Conservation (phyloP, 1,140 invertebrate genomes). For the Aphelinus certus region DNA sequence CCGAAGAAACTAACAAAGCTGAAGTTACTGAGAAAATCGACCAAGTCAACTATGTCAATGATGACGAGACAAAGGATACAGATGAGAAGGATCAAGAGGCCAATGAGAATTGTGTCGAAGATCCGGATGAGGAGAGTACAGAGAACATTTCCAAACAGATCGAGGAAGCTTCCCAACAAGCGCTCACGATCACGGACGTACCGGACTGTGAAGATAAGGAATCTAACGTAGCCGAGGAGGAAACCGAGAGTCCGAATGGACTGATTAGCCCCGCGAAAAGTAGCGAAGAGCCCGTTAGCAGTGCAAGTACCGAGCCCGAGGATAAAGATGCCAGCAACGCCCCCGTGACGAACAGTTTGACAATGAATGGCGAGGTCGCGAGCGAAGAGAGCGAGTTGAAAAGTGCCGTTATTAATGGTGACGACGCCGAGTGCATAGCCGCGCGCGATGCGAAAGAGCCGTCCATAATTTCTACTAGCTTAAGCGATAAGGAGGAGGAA, state of each 20-base stretch:
- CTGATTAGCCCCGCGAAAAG: background rate
- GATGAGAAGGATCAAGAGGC: background rate
- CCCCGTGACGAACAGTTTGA: constrained; percentile 46
- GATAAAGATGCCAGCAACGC: background rate
- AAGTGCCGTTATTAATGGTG: constrained; percentile 63
- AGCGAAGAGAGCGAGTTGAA: constrained; percentile 50
- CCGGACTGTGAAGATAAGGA: constrained; percentile 4
- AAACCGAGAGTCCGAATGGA: constrained; percentile 24
- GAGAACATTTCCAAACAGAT: constrained; percentile 7
- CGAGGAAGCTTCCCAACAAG: constrained; percentile 32
- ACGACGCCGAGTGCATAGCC: constrained; percentile 50
- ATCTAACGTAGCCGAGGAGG: constrained; percentile 19
- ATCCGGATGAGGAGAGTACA: background rate
- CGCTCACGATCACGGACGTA: constrained; percentile 9
- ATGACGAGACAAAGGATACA: background rate
- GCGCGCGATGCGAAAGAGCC: constrained; percentile 65
- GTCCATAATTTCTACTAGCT: constrained; percentile 71
- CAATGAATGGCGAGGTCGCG: constrained; percentile 49
- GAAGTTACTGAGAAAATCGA: background rate
- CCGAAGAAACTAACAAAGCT: constrained; percentile 3
- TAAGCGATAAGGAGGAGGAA: constrained; percentile 60
- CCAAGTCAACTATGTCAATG: background rate
- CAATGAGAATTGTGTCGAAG: background rate
- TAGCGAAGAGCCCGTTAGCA: constrained; percentile 29
- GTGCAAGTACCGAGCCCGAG: background rate